phyloP scores from a whole-genome alignment of 2,888 invertebrate genomes.

The Ectobius pallidus region DNA sequence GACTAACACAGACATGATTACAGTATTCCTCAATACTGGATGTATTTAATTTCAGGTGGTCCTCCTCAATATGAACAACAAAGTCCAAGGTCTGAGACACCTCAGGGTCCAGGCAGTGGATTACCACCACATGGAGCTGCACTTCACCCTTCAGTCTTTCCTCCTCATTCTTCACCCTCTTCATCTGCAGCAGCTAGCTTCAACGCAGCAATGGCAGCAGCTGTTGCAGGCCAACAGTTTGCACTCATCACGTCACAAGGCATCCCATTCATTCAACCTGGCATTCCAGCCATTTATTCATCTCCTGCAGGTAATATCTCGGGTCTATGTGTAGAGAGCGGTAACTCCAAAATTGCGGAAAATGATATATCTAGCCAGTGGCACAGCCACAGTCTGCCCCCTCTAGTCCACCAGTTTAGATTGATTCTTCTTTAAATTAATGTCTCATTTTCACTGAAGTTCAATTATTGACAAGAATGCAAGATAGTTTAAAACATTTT shows the following conservation, averaged over 20 bases:
- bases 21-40: no score
- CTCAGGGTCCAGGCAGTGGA: slow-evolving; percentile 7
- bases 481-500: no score
- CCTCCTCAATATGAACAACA: slow-evolving; percentile 27
- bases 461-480: no score
- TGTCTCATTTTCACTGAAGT: no score
- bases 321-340: no score
- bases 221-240: slow-evolving; percentile 54
- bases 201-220: slow-evolving; percentile 55
- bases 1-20: no score
- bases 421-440: no score
- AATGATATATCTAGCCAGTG: no score
- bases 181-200: slow-evolving; percentile 52
- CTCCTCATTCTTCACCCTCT: slow-evolving; percentile 46
- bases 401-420: no score
- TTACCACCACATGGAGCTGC: slow-evolving; percentile 26
- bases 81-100: slow-evolving; percentile 26
- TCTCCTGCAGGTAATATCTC: slow-evolving; percentile 48
- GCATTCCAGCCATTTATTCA: slow-evolving; percentile 55
- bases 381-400: no score
- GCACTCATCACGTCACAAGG: slow-evolving; percentile 59
- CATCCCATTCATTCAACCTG: slow-evolving; percentile 57
- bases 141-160: slow-evolving; percentile 41
- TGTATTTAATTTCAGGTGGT: slow-evolving; percentile 33
- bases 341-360: no score